Evolutionary conservation across 2,113 vertebrate species (phyloP).

Genomic region (Lophotis ruficrista): DNA sequence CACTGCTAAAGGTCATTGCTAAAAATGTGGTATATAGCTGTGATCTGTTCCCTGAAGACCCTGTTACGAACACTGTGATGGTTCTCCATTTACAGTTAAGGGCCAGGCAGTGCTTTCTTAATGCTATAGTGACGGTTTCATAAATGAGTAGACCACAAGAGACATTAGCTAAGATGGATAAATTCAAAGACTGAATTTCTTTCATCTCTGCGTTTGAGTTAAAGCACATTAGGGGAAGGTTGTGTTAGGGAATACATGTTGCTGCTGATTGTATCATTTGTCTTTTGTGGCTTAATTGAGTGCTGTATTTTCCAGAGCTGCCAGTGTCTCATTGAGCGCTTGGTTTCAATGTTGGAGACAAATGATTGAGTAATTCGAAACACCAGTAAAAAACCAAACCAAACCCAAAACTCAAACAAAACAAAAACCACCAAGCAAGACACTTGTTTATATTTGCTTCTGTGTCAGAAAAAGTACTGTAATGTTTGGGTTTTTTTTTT

Average conservation of each 20-base stretch:
- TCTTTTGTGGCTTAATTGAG: constrained; percentile 16
- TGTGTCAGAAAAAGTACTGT: neutral
- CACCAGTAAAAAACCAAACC: neutral
- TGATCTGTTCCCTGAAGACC: neutral
- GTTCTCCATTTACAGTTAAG: neutral
- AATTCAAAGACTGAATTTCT: neutral
- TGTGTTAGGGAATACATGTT: neutral
- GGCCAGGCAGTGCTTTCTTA: neutral
- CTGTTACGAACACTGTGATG: neutral
- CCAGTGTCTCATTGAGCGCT: neutral
- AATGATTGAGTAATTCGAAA: constrained; percentile 28
- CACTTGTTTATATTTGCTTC: neutral
- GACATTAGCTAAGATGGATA: neutral
- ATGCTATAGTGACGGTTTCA: neutral
- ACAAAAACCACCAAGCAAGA: neutral
- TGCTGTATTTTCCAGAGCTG: neutral
- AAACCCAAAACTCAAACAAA: neutral
- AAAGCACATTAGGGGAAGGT: neutral
- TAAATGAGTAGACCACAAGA: neutral
- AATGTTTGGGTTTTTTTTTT: neutral
- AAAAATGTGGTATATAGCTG: neutral
- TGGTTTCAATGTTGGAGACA: neutral
- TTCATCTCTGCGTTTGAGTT: neutral
- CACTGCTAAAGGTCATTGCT: neutral
- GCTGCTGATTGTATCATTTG: neutral